Evolutionary conservation across 2,113 vertebrate species (phyloP).

Genomic region (Megaceryle torquata): DNA sequence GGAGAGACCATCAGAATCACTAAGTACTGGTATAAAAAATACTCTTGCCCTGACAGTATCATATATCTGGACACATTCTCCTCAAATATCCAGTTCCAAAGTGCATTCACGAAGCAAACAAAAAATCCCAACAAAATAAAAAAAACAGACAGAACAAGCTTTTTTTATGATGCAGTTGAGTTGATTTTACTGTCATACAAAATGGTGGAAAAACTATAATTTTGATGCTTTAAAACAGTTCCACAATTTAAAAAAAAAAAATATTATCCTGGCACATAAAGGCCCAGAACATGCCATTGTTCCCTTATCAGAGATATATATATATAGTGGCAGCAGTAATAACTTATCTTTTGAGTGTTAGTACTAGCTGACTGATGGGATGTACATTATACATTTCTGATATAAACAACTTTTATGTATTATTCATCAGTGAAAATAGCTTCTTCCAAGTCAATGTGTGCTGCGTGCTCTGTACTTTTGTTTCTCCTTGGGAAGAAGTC

Average conservation of each 20-base stretch:
- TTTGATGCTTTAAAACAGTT: background rate
- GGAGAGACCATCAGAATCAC: background rate
- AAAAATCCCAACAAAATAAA: background rate
- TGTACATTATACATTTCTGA: background rate
- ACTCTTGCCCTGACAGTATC: background rate
- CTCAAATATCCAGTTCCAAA: background rate
- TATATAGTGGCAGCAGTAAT: background rate
- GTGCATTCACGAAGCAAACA: background rate
- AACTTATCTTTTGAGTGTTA: background rate
- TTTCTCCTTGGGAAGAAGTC: background rate
- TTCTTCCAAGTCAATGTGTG: background rate
- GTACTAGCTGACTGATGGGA: background rate
- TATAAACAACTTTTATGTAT: background rate
- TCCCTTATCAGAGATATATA: background rate
- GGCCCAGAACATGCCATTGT: background rate
- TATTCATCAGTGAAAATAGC: background rate
- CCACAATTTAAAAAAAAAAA: background rate
- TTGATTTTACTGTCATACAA: background rate
- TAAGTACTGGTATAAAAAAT: background rate
- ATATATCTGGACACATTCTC: background rate
- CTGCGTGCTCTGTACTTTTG: background rate
- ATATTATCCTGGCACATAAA: background rate
- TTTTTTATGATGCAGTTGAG: background rate
- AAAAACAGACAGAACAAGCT: background rate
- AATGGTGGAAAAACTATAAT: background rate